Percentiles rank a stretch among this genome's conserved stretches.
phyloP scores from a whole-genome alignment of 2,797 vertebrate genomes.

The Dermochelys coriacea region DNA sequence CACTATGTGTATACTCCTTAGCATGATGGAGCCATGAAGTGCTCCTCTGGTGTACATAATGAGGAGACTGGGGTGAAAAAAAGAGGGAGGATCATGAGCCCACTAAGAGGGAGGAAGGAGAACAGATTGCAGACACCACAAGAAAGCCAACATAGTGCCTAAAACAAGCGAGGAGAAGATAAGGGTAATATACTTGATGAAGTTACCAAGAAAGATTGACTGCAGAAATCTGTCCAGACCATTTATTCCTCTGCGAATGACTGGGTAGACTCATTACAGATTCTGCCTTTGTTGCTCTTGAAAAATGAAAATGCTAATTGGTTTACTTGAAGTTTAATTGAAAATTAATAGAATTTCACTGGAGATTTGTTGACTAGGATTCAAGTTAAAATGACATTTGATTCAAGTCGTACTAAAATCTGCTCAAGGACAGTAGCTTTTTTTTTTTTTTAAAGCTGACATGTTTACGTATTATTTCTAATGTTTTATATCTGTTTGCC shows the following conservation, averaged over 20 bases:
- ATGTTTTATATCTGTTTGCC: neutral
- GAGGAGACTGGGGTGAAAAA: neutral
- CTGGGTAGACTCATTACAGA: slow-evolving; percentile 66
- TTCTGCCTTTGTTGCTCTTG: slow-evolving; percentile 72
- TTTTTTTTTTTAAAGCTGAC: neutral
- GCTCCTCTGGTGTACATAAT: neutral
- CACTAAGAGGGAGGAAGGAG: neutral
- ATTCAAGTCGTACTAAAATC: slow-evolving; percentile 65
- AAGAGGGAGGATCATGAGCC: neutral
- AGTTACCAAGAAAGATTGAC: slow-evolving; percentile 33
- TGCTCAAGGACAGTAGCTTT: slow-evolving; percentile 62
- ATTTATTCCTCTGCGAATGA: slow-evolving; percentile 68
- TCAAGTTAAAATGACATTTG: slow-evolving; percentile 70
- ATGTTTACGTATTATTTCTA: slow-evolving; percentile 31
- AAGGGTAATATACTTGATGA: slow-evolving; percentile 61
- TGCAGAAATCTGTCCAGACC: slow-evolving; percentile 59
- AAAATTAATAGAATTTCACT: slow-evolving; percentile 78
- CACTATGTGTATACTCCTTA: neutral
- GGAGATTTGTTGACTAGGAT: slow-evolving; percentile 69
- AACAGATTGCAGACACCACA: neutral
- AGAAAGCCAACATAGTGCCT: slow-evolving; percentile 35
- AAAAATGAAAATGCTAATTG: slow-evolving; percentile 78
- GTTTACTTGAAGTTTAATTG: slow-evolving; percentile 79
- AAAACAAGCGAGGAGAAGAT: slow-evolving; percentile 29
- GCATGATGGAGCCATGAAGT: neutral